phyloP scores from a whole-genome alignment of 2,797 vertebrate genomes.

The Chaetophractus vellerosus region DNA sequence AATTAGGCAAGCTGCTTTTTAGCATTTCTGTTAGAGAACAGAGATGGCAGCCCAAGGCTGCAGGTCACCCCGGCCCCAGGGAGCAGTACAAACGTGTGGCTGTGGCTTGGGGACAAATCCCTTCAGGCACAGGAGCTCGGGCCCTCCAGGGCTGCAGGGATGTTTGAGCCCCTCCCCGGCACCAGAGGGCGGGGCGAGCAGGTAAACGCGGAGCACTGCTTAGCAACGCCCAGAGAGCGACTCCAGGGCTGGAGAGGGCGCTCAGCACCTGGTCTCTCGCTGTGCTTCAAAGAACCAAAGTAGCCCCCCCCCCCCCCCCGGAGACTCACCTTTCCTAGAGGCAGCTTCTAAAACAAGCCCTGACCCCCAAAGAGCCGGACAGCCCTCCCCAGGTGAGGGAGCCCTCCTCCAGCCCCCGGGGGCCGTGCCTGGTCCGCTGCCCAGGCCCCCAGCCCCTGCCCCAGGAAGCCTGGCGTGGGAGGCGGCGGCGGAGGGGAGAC shows the following conservation, averaged over 20 bases:
- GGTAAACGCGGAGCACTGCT: background rate
- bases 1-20: background rate
- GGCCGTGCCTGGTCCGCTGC: background rate
- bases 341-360: background rate
- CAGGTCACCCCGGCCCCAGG: background rate
- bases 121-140: background rate
- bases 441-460: background rate
- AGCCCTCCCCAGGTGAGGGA: too few relatives aligned
- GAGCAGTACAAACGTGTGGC: rapidly evolving
- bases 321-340: background rate
- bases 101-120: background rate
- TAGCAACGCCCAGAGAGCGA: background rate
- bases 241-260: too few relatives aligned
- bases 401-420: background rate
- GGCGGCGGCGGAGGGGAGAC: background rate
- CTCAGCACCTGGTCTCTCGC: background rate
- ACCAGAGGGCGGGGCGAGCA: background rate
- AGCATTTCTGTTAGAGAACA: background rate
- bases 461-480: too few relatives aligned
- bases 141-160: background rate
- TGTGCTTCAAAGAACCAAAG: slow-evolving; percentile 1
- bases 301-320: background rate
- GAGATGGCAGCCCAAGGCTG: background rate
- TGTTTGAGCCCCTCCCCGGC: background rate
- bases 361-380: background rate